Evolutionary conservation across 2,888 invertebrate species (phyloP), one percentile per base, ranked within the genome.

Genomic region (Acronicta leporina): DNA sequence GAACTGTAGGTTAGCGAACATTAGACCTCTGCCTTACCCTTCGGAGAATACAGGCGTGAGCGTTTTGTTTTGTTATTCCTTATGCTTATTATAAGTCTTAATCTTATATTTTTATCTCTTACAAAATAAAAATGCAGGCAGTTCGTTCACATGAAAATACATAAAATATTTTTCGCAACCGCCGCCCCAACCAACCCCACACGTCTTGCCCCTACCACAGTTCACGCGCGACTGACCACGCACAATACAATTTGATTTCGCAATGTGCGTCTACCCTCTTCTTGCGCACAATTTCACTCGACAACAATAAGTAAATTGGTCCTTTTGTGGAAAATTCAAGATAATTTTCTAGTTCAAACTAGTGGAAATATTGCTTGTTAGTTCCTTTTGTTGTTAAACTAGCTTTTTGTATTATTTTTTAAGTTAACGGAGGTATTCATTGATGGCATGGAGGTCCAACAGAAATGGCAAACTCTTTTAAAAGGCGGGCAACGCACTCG

Each of bases 181-280:
- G 43, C 44, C 40, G 16, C 9, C 7, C 11, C 3, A 1, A 16
- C 15, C 61, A 63, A 69, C 78, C 79, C 68, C 68, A 73, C 62
- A 71, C 83, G 84, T 83, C 84, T 80, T 77, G 70, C 77, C 87
- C 84, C 87, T 81, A 63, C 83, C 75, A 67, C 74, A 61, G 78
- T 81, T 85, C 83, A 86, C 92, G 83, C 74, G 44, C 84, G 89
- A 92, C 75, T 89, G 91, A 72, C 58, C 83, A 55, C 80, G 73
- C 76, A 92, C 92, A 93, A 93, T 92, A 80, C 83, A 83, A 84
- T 83, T 86, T 87, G 92, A 92, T 92, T 92, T 91, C 87, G 86
- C 79, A 83, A 82, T 86, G 83, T 82, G 66, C 84, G 81, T 82
- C 92, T 90, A 91, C 92, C 92, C 93, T 89, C 90, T 85, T 89